These are phyloP conservation scores for Malachius bipustulatus DNA, from an alignment of 2,888 invertebrate genomes.

Conservation along the genomic window DNA sequence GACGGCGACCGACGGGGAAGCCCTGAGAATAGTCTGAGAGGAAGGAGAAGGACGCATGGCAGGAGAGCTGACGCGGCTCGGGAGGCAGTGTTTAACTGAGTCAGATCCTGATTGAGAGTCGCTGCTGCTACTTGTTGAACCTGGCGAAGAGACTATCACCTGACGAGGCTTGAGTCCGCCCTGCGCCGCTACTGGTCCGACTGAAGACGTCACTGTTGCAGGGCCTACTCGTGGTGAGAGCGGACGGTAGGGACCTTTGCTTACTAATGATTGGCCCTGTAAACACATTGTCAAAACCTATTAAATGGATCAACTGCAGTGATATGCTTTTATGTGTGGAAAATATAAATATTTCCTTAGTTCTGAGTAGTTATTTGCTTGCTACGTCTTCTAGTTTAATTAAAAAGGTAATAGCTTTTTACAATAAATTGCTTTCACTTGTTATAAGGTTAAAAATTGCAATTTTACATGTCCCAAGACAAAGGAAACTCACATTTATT, in stretches of 20 bases:
- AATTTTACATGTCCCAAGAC: too few species aligned
- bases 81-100: conserved; percentile 52
- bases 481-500: too few species aligned
- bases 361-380: too few species aligned
- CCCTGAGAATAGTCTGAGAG: conserved; percentile 33
- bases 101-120: conserved; percentile 72
- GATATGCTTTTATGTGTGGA: too few species aligned
- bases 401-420: too few species aligned
- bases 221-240: conserved; percentile 54
- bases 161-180: conserved; percentile 34
- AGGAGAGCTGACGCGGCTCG: conserved; percentile 36
- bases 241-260: conserved; percentile 60
- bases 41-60: conserved; percentile 39
- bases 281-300: too few species aligned
- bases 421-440: too few species aligned
- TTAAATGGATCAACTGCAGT: too few species aligned
- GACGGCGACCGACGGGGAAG: conserved; percentile 31
- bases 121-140: conserved; percentile 79
- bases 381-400: too few species aligned
- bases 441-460: too few species aligned
- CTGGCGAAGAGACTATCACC: conserved; percentile 64
- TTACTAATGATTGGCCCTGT: conserved; percentile 60
- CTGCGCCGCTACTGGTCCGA: conserved; percentile 19
- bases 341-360: too few species aligned
- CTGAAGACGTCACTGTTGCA: conserved; percentile 30